Evolutionary conservation across 2,113 vertebrate species (phyloP).

Genomic region (Pedionomus torquatus): DNA sequence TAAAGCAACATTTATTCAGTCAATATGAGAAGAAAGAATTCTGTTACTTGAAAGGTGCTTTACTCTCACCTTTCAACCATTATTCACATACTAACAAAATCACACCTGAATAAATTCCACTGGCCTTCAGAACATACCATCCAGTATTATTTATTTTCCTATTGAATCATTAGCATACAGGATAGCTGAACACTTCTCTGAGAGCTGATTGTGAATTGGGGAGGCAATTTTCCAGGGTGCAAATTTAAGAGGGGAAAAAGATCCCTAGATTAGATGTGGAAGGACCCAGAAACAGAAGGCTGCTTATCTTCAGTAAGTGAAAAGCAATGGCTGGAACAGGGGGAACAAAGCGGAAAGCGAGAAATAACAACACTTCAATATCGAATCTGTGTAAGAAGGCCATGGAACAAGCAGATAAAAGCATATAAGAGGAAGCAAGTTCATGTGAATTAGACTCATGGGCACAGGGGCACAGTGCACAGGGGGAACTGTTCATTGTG

Average conservation of each 20-base stretch:
- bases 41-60: not conserved
- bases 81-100: not conserved
- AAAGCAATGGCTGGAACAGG: not conserved
- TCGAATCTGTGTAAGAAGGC: not conserved
- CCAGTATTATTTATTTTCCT: not conserved
- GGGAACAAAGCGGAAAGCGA: not conserved
- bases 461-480: not conserved
- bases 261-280: not conserved
- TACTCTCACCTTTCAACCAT: not conserved
- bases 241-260: not conserved
- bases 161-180: not conserved
- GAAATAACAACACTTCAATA: not conserved
- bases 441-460: not conserved
- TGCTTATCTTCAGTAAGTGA: not conserved
- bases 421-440: not conserved
- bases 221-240: not conserved
- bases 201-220: not conserved
- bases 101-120: slow-evolving; percentile 1
- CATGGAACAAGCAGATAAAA: not conserved
- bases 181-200: not conserved
- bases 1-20: not conserved
- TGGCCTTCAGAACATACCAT: not conserved
- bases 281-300: not conserved
- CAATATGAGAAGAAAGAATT: not conserved
- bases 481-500: not conserved